Base-by-base conservation (phyloP, 2,797 vertebrate species). In the Hoplostethus mediterraneus region DNA sequence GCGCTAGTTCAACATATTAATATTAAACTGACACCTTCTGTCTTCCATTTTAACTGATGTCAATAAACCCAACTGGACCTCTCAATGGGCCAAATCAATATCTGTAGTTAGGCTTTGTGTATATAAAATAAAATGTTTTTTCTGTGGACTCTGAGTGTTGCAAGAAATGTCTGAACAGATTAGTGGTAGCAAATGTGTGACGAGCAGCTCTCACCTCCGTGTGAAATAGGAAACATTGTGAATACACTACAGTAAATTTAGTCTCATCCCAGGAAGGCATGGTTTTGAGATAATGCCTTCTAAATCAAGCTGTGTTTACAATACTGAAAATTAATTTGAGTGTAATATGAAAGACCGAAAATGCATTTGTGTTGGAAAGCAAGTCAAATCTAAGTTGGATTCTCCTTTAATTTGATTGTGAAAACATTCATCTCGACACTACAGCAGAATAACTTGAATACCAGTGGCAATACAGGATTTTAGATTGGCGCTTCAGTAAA, bases 381-480 rank as follows among this genome's bases (percentile, higher is more conserved):
- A 80, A 88, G 62, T 84, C 85, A 77, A 72, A 76, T 81, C 83
- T 79, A 88, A 79, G 86, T 90, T 91, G 83, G 75, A 90, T 88
- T 90, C 67, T 85, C 81, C 78, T 93, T 92, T 92, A 89, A 93
- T 92, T 89, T 30, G 85, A 82, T 83, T 87, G 87, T 84, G 81
- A 79, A 86, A 79, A 90, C 84, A 87, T 80, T 87, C 80, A 89
- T 63, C 79, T 83, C 63, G 68, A 88, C 83, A 90, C 65, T 58
- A 67, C 88, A 90, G 87, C 81, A 89, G 87, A 88, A 83, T 82
- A 82, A 83, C 53, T 80, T 90, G 75, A 87, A 79, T 75, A 92
- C 74, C 83, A 89, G 83, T 81, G 76, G 64, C 81, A 77, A 76
- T 87, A 92, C 90, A 92, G 77, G 83, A 75, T 78, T 89, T 72